A percentile compares a stretch with the other conserved stretches of the same genome.
Conservation (phyloP, 2,113 vertebrate species). For the Megaleporinus macrocephalus region DNA sequence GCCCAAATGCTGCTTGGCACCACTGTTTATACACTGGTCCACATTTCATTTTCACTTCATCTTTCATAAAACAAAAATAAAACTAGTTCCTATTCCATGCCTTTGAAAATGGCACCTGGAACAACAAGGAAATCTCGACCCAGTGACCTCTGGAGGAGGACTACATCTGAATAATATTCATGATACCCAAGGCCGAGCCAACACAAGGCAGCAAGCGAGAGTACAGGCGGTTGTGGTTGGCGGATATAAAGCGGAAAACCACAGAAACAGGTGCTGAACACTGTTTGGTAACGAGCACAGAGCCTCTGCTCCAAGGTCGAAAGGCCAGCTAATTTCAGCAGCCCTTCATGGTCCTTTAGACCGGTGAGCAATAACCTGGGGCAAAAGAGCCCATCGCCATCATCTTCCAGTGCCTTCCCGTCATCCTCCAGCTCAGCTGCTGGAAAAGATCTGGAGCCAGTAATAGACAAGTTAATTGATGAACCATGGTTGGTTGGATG, state of each 20-base stretch:
- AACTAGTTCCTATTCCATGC: no score
- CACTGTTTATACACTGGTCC: no score
- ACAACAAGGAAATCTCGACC: no score
- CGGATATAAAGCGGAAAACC: not conserved
- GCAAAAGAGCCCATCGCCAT: constrained; percentile 1
- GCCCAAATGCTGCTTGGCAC: no score
- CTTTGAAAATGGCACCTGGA: no score
- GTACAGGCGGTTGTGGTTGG: not conserved
- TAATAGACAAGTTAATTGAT: no score
- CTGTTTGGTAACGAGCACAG: constrained; percentile 16
- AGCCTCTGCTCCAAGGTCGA: not conserved
- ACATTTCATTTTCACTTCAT: no score
- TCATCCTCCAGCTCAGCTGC: not conserved
- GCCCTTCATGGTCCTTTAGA: not conserved
- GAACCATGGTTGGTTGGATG: no score
- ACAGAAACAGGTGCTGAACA: constrained; percentile 29
- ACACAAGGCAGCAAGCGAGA: not conserved
- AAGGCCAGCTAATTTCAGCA: not conserved
- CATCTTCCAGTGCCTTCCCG: constrained; percentile 7
- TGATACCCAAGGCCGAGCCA: not conserved
- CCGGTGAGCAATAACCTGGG: not conserved
- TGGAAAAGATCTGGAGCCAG: no score
- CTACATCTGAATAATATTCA: not conserved
- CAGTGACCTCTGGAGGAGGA: not conserved
- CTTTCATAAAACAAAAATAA: no score